These are phyloP conservation scores for Leptocoma aspasia DNA, from an alignment of 2,113 vertebrate species.

Conservation along the genomic window DNA sequence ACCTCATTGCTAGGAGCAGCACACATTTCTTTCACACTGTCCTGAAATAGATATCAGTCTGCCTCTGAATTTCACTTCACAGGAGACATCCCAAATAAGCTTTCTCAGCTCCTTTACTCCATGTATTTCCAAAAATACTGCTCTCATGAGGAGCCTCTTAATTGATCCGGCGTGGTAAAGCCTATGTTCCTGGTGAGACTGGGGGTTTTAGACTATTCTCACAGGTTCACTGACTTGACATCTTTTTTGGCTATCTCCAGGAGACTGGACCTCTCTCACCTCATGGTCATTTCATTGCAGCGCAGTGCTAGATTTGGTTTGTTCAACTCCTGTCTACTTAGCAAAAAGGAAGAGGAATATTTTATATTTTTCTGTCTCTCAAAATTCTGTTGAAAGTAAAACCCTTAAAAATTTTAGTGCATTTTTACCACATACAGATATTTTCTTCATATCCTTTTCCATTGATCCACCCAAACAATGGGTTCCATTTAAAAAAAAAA, in stretches of 20 bases:
- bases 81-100: background rate
- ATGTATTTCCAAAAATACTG: background rate
- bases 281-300: background rate
- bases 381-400: background rate
- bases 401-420: background rate
- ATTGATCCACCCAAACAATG: background rate
- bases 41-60: background rate
- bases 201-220: background rate
- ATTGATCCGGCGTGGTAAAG: background rate
- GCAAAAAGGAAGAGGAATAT: background rate
- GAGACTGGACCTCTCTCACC: background rate
- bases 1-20: background rate
- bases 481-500: background rate
- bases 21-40: background rate
- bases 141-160: background rate
- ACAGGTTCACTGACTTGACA: background rate
- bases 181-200: background rate
- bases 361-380: background rate
- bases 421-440: background rate
- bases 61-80: background rate
- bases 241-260: background rate
- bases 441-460: background rate
- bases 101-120: background rate
- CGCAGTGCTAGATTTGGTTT: background rate
- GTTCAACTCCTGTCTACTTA: background rate